A percentile compares a stretch with the other conserved stretches of the same genome.
phyloP scores from a whole-genome alignment of 1,140 invertebrate genomes.

The Dendroctonus valens region DNA sequence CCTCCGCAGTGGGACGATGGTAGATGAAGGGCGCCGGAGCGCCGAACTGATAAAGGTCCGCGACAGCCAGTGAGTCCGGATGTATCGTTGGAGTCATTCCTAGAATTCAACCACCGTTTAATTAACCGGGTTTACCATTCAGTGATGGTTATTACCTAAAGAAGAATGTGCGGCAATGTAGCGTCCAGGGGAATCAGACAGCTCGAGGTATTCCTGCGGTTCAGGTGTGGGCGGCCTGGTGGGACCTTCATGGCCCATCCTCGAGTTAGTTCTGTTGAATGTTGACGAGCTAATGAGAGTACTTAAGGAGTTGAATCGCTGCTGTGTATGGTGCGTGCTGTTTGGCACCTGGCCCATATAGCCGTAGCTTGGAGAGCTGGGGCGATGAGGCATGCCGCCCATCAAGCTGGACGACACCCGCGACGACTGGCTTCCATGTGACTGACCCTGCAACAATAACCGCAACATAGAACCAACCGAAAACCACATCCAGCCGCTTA shows the following conservation, averaged over 20 bases:
- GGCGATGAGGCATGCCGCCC: background rate
- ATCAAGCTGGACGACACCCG: slow-evolving; percentile 1
- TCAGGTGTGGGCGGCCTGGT: background rate
- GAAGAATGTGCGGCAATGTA: too few species aligned
- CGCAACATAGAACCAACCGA: background rate
- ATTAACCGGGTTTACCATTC: too few species aligned
- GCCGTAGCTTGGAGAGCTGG: background rate
- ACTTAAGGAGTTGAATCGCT: background rate
- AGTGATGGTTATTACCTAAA: too few species aligned
- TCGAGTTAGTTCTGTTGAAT: slow-evolving; percentile 17
- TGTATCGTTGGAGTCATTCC: slow-evolving; percentile 18
- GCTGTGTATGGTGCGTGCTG: slow-evolving; percentile 6
- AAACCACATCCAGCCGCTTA: background rate
- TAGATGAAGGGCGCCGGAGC: slow-evolving; percentile 16
- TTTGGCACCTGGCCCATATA: background rate
- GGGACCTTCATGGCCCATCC: slow-evolving; percentile 21
- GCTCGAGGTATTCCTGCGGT: background rate
- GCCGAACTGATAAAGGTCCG: slow-evolving; percentile 32
- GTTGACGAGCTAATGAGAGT: background rate
- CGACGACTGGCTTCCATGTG: slow-evolving; percentile 3
- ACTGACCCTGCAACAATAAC: background rate
- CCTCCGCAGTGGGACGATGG: slow-evolving; percentile 20
- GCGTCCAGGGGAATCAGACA: too few species aligned
- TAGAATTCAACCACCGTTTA: too few species aligned
- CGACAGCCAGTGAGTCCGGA: background rate